A percentile compares a stretch with the other conserved stretches of the same genome.
Evolutionary conservation across 2,797 vertebrate genomes (phyloP).

Genomic region (Darevskia nairensis): DNA sequence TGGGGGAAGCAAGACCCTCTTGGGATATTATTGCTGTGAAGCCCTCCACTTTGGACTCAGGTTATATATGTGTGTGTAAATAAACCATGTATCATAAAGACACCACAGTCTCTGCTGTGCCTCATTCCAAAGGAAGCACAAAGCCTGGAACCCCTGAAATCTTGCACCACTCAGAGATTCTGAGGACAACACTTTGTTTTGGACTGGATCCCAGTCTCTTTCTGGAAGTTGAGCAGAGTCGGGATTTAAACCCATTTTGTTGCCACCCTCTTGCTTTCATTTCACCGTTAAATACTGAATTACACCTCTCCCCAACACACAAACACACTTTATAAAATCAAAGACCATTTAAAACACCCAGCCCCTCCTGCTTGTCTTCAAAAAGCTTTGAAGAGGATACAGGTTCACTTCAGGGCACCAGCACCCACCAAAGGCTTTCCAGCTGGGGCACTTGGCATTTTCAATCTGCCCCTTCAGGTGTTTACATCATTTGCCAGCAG

Average conservation of each 20-base stretch:
- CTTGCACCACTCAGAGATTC: no score
- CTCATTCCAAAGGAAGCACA: no score
- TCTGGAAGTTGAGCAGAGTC: background rate
- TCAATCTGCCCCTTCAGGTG: background rate
- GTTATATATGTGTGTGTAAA: no score
- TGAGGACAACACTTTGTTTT: background rate
- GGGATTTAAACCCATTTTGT: background rate
- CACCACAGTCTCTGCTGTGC: no score
- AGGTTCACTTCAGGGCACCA: background rate
- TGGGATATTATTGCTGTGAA: no score
- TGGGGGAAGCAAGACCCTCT: no score
- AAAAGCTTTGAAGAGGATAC: conserved; percentile 8
- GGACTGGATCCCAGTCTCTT: background rate
- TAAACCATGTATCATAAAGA: no score
- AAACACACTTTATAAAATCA: background rate
- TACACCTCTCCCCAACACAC: background rate
- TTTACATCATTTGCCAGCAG: conserved; percentile 6
- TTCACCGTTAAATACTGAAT: background rate
- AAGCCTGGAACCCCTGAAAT: no score
- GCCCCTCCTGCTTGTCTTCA: background rate
- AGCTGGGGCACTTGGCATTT: background rate
- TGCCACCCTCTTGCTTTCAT: background rate
- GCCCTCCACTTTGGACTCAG: no score
- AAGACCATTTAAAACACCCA: background rate
- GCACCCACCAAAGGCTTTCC: background rate